Base-by-base conservation (phyloP, 1,140 invertebrate species). In the Eurytemora carolleeae region DNA sequence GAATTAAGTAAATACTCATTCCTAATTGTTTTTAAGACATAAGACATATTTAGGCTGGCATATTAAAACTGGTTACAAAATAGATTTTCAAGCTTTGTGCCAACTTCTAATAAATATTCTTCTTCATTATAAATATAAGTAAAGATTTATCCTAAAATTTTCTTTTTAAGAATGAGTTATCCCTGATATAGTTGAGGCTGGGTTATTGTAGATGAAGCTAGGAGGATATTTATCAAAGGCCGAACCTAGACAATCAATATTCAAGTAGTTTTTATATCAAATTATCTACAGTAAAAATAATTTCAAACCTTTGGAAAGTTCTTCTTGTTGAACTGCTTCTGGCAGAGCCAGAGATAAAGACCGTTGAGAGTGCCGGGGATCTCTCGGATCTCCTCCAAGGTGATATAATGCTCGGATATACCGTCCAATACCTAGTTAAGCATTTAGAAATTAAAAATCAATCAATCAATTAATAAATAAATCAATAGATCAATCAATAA, bases 331-430 rank as follows among this genome's bases (percentile, higher is more conserved):
- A 95, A 93, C 16, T 94, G 76, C 61, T 90, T 77, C 70, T 96
- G 91, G 70, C 89, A 92, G 60, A 95, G 77, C 87, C 91, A 95
- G 63, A 96, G 74, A 71, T 94, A 97, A 0, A 97, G 75, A 0
- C 92, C 92, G 70, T 95, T 94, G 2, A 96, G 73, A 0, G 91
- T 97, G 1, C 90, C 90, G 0, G 92, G 92, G 52, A 97, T 96
- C 68, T 94, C 86, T 23, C 86, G 77, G 52, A 81, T 79, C 69
- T 85, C 85, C 0, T 87, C 75, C 22, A 95, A 74, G 12, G 88
- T 85, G 62, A 96, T 91, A 68, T 90, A 93, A 65, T 85, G 87
- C 65, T 95, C 88, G 1, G 86, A 83, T 0, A 95, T 87, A 0
- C 89, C 89, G 67, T 95, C 89, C 22, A 95, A 73, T 1, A 44